Conservation (phyloP, 1,140 invertebrate genomes). For the Subanguina moxae region DNA sequence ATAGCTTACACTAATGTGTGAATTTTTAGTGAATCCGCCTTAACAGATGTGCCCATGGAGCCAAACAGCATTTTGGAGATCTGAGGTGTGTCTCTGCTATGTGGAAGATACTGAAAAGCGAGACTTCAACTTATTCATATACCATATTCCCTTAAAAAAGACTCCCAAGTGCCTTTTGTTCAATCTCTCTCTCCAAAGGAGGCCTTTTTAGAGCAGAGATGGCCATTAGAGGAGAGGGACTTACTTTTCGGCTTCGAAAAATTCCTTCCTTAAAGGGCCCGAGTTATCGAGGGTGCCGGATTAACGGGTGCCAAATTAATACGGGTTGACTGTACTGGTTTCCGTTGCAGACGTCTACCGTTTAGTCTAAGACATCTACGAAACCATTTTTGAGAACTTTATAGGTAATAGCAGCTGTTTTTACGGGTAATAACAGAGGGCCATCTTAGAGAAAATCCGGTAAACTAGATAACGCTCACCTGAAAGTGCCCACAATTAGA, state of each 20-base stretch:
- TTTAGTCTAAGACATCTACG: too few relatives aligned
- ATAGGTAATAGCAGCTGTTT: background rate
- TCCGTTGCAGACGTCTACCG: too few relatives aligned
- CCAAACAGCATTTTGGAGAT: constrained; percentile 40
- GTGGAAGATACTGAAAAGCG: constrained; percentile 37
- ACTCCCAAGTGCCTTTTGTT: too few relatives aligned
- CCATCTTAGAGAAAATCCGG: constrained; percentile 4
- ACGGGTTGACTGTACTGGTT: too few relatives aligned
- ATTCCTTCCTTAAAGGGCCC: too few relatives aligned
- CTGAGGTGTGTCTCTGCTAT: constrained; percentile 20
- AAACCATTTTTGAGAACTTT: background rate
- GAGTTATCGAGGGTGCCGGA: too few relatives aligned
- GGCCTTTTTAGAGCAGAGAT: too few relatives aligned
- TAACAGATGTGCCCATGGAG: constrained; percentile 23
- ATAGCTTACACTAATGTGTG: constrained; percentile 28
- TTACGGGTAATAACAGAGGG: background rate
- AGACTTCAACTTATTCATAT: background rate
- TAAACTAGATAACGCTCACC: constrained; percentile 33
- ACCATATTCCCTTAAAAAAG: too few relatives aligned
- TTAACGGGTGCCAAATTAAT: too few relatives aligned
- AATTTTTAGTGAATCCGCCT: constrained; percentile 31
- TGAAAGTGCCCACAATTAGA: constrained; percentile 38
- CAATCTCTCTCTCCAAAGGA: too few relatives aligned
- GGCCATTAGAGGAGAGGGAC: too few relatives aligned
- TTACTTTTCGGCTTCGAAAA: too few relatives aligned